Evolutionary conservation across 1,140 invertebrate species (phyloP), one percentile per base, ranked within the genome.

Genomic region (Bombus superbus): DNA sequence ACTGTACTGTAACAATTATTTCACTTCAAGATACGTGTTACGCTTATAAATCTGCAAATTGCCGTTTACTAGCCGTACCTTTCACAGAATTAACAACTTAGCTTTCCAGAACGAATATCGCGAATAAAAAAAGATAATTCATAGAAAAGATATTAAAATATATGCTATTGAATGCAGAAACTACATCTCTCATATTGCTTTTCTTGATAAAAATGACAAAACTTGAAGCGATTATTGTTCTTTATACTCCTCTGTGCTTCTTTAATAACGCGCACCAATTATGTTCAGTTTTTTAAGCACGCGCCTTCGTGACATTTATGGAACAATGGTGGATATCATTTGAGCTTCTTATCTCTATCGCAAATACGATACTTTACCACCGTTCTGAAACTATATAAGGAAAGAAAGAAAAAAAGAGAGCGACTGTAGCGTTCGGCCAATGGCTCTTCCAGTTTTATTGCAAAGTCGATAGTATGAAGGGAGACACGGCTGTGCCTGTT

Each of bases 371-470:
- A n/a, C 8, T 53, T n/a, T 38, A 40, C 6, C 13, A 53, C 28
- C 28, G 18, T 42, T 66, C 18, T 62, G 8, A 38, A 42, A 25
- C 9, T 57, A n/a, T 66, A 53, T 22, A 68, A 68, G 53, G 3
- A 18, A 32, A 62, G 28, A 10, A 44, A 44, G 22, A 57, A 28
- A 53, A 25, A 78, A 85, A 64, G 42, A 53, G 4, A 64, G 66
- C 35, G 69, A 57, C 68, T 57, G 73, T 28, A 44, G 44, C 59
- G 81, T 85, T 74, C 69, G 5, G 44, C 25, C 83, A 81, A 74
- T n/a, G 78, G 44, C 42, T 71, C 78, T 85, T 74, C 22, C 25
- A 73, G 32, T 35, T 62, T 85, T 81, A 81, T 81, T 15, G 53
- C 22, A 81, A 72, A 81, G 78, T 81, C 78, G 83, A 85, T 74